A percentile compares a stretch with the other conserved stretches of the same genome.
These are phyloP conservation scores for Taphrorychus bicolor DNA, from an alignment of 2,888 invertebrate genomes.

Conservation along the genomic window DNA sequence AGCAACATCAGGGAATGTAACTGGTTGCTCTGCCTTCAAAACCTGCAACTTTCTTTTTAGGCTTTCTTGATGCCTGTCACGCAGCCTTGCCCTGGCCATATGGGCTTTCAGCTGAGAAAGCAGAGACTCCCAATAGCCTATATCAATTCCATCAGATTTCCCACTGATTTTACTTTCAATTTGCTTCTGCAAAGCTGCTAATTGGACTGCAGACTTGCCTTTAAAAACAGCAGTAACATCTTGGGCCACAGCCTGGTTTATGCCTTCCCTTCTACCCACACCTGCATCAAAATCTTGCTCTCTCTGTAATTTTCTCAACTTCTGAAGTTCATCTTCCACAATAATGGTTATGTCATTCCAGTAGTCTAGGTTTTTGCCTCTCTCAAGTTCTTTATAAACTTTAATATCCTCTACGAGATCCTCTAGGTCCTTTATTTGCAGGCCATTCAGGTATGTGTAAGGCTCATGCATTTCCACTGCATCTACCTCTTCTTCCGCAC, in stretches of 20 bases:
- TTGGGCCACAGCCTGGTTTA: conserved; percentile 89
- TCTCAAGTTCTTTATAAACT: conserved; percentile 91
- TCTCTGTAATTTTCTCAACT: conserved; percentile 78
- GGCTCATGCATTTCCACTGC: conserved; percentile 99
- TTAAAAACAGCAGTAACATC: conserved; percentile 92
- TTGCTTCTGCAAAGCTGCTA: conserved; percentile 81
- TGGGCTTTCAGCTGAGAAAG: conserved; percentile 95
- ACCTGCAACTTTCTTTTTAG: conserved; percentile 86
- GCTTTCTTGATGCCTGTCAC: conserved; percentile 92
- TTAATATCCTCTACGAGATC: conserved; percentile 97
- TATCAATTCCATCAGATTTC: conserved; percentile 89
- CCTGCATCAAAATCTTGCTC: conserved; percentile 66
- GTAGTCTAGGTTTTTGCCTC: conserved; percentile 86
- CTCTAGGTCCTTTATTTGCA: conserved; percentile 89
- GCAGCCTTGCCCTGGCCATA: conserved; percentile 89
- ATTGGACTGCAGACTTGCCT: conserved; percentile 88
- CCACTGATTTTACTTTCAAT: conserved; percentile 88
- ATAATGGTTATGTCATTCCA: conserved; percentile 97
- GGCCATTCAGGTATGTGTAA: conserved; percentile 91
- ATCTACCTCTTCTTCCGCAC: conserved; percentile 85
- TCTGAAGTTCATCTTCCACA: conserved; percentile 90
- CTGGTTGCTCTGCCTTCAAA: conserved; percentile 85
- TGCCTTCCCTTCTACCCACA: conserved; percentile 56
- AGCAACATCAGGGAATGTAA: conserved; percentile 53
- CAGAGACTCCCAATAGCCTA: conserved; percentile 94